Evolutionary conservation across 2,888 invertebrate species (phyloP), one percentile per base, ranked within the genome.

Genomic region (Seira ritae): DNA sequence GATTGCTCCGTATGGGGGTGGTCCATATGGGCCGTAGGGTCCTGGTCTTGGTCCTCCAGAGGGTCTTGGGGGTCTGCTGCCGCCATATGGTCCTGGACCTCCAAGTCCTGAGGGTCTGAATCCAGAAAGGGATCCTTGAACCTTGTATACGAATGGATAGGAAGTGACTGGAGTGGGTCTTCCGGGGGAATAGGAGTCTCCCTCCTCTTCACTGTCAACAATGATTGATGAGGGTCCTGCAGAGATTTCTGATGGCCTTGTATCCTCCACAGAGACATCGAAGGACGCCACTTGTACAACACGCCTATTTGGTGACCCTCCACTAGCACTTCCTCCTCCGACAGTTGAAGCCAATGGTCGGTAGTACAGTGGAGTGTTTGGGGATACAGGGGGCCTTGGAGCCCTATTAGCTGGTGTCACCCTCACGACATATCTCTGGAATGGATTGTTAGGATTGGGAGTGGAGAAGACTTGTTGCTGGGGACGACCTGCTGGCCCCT

Each of bases 251-350:
- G 74, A 66, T 69, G 80, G 80, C 22, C 80, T 73, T 19, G 80
- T 83, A 31, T 83, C 82, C 60, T 76, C 77, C n/a, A 83, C 76
- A 19, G 82, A 83, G 2, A 83, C 72, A 19, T 83, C 82, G 20
- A 83, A 83, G 23, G 62, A 67, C 0, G 82, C 82, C 0, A 83
- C 68, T 1, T 71, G 72, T 19, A 73, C 60, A 42, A 83, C 82
- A 8, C 50, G 15, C 46, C 50, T 37, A 15, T 74, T 82, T 82
- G 66, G 81, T 46, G 65, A 12, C 10, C 55, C 37, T 3, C 77
- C 37, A n/a, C n/a, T n/a, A n/a, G n/a, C n/a, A 17, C 12, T 65
- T 65, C 67, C 31, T 31, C 31, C 31, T 31, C 31, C 3, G 8
- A 31, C 8, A 2, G 31, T 2, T 10, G 62, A 15, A n/a, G 37